phyloP scores from a whole-genome alignment of 2,113 vertebrate genomes.

The Ceyx melanurus region DNA sequence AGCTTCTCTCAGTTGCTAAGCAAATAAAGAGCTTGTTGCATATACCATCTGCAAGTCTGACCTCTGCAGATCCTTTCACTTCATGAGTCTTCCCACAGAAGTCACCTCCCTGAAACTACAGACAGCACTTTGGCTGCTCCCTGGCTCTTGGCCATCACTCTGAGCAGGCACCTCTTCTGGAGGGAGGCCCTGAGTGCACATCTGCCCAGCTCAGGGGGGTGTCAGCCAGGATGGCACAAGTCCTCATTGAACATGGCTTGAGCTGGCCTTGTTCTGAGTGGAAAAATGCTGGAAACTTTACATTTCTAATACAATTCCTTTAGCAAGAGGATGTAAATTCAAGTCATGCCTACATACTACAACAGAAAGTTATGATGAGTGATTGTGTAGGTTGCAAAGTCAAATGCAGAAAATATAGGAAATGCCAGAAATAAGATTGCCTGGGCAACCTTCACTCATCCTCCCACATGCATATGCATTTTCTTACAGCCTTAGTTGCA shows the following conservation, averaged over 20 bases:
- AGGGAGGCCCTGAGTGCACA: rapidly evolving
- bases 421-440: slow-evolving; percentile 52
- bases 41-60: not conserved
- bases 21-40: not conserved
- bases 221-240: not conserved
- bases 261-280: not conserved
- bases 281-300: not conserved
- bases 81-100: rapidly evolving
- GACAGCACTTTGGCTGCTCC: rapidly evolving
- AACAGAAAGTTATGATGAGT: not conserved
- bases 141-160: rapidly evolving
- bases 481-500: slow-evolving; percentile 19
- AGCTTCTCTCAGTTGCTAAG: not conserved
- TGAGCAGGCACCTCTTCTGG: not conserved
- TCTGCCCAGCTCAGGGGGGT: not conserved
- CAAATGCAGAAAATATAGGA: slow-evolving; percentile 30
- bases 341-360: not conserved
- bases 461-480: slow-evolving; percentile 24
- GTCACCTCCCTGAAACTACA: not conserved
- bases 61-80: not conserved
- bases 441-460: slow-evolving; percentile 37
- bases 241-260: not conserved
- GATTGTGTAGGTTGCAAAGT: slow-evolving; percentile 28
- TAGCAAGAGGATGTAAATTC: not conserved
- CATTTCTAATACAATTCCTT: not conserved